phyloP scores from a whole-genome alignment of 2,797 vertebrate species.

The Acanthurus lineatus region DNA sequence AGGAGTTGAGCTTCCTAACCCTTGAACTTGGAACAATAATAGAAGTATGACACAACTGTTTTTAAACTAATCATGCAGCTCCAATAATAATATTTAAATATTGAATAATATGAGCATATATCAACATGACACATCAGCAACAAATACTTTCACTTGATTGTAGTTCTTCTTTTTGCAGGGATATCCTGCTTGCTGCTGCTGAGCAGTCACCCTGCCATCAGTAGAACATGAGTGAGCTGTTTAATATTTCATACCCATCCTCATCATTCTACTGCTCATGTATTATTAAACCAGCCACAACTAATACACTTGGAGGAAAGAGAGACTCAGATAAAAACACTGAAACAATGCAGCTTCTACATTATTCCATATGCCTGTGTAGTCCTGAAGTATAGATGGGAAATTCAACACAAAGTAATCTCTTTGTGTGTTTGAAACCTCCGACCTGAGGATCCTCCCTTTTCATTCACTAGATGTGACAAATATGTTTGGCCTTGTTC shows the following conservation, averaged over 20 bases:
- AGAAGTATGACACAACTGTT: slow-evolving; percentile 59
- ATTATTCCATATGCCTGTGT: background rate
- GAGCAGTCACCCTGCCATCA: slow-evolving; percentile 53
- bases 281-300: slow-evolving; percentile 78
- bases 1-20: slow-evolving; percentile 60
- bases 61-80: slow-evolving; percentile 19
- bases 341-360: slow-evolving; percentile 21
- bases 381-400: slow-evolving; percentile 6
- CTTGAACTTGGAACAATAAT: slow-evolving; percentile 55
- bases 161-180: slow-evolving; percentile 35
- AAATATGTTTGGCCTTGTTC: slow-evolving; percentile 67
- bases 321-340: slow-evolving; percentile 54
- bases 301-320: slow-evolving; percentile 74
- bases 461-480: slow-evolving; percentile 41
- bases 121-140: slow-evolving; percentile 5
- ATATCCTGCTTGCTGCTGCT: slow-evolving; percentile 43
- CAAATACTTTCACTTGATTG: slow-evolving; percentile 28
- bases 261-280: slow-evolving; percentile 81
- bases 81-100: background rate
- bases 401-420: slow-evolving; percentile 28
- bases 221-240: slow-evolving; percentile 77
- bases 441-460: slow-evolving; percentile 40
- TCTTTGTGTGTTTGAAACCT: slow-evolving; percentile 34
- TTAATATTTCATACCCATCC: slow-evolving; percentile 85
- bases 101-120: background rate